These are phyloP conservation scores for Melanerpes aurifrons DNA, from an alignment of 2,113 vertebrate species.

Conservation along the genomic window DNA sequence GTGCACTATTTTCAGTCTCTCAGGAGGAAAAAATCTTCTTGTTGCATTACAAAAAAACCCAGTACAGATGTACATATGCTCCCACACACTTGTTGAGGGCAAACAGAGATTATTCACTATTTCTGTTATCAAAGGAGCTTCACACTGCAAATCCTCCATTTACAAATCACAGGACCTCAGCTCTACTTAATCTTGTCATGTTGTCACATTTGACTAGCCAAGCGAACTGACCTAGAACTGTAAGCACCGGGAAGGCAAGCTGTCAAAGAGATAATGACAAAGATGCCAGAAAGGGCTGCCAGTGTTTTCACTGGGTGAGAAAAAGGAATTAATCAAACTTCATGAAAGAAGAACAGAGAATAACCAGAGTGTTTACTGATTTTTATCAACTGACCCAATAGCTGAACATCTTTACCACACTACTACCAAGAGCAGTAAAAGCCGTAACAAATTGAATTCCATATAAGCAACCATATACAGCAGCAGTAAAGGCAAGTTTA, in stretches of 20 bases:
- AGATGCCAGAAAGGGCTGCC: slow-evolving; percentile 40
- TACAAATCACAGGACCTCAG: slow-evolving; percentile 63
- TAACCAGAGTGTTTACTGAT: slow-evolving; percentile 35
- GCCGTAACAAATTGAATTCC: not conserved
- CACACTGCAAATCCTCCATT: slow-evolving; percentile 55
- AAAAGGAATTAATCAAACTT: slow-evolving; percentile 40
- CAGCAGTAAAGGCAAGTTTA: slow-evolving; percentile 1
- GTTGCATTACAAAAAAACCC: not conserved
- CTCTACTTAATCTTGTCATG: slow-evolving; percentile 70
- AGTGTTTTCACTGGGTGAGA: not conserved
- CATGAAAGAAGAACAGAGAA: not conserved
- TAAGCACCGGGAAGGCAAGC: slow-evolving; percentile 29
- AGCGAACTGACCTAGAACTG: slow-evolving; percentile 63
- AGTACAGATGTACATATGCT: not conserved
- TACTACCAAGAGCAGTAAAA: not conserved
- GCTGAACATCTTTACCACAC: not conserved
- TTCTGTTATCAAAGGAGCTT: slow-evolving; percentile 62
- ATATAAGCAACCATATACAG: not conserved
- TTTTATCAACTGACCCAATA: not conserved
- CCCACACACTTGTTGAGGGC: slow-evolving; percentile 5
- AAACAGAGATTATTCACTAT: slow-evolving; percentile 43
- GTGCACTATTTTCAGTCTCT: not conserved
- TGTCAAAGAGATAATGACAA: slow-evolving; percentile 55
- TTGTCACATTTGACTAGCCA: slow-evolving; percentile 66
- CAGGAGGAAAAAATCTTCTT: not conserved